phyloP scores from a whole-genome alignment of 2,113 vertebrate genomes.

The Microtus pennsylvanicus region DNA sequence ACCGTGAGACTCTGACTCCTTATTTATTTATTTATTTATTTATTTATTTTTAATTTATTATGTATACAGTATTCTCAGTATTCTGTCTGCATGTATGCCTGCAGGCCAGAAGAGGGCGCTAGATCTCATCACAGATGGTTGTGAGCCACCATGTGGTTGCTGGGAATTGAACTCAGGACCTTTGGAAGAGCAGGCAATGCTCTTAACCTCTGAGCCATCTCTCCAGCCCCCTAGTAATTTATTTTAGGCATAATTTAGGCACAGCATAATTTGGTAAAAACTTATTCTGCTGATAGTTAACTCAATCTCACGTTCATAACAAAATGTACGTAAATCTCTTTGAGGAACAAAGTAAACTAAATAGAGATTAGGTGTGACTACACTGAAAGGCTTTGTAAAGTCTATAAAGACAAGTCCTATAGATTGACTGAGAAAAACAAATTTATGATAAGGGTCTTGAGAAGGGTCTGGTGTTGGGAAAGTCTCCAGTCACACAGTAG shows the following conservation, averaged over 20 bases:
- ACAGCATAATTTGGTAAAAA: neutral
- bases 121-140: too few species aligned
- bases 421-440: neutral
- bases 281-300: neutral
- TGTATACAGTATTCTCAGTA: too few species aligned
- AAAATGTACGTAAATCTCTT: neutral
- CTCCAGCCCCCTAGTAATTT: too few species aligned
- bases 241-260: neutral
- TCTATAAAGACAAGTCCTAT: neutral
- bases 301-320: neutral
- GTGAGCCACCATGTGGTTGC: too few species aligned
- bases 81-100: too few species aligned
- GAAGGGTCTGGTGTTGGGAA: neutral
- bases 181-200: too few species aligned
- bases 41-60: too few species aligned
- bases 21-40: too few species aligned
- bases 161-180: too few species aligned
- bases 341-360: neutral
- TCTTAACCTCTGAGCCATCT: too few species aligned
- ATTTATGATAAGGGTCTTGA: neutral
- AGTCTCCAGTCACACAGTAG: neutral
- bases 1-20: too few species aligned
- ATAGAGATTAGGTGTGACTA: neutral
- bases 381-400: neutral
- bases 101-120: too few species aligned